Conservation (phyloP, 1,140 invertebrate species). For the Bombus confusus region DNA sequence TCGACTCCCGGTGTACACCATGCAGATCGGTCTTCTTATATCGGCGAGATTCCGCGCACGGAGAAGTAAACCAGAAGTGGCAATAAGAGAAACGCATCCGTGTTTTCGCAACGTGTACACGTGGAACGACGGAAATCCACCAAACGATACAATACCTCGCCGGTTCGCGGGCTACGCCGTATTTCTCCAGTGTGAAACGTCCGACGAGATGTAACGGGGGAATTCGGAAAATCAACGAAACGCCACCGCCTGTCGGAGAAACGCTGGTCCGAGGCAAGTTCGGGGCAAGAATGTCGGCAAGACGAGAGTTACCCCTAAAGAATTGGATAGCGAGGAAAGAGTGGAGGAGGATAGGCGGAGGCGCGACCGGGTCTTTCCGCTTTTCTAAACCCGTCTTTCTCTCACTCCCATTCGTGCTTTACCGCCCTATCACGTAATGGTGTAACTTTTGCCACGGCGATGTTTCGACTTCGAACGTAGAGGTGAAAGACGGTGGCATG, state of each 20-base stretch:
- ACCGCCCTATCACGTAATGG: conserved; percentile 76
- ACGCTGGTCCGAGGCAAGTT: conserved; percentile 17
- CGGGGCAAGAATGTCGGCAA: conserved; percentile 20
- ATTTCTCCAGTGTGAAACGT: not conserved
- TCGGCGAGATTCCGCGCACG: not conserved
- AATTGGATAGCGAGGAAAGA: not conserved
- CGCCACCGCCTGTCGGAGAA: not conserved
- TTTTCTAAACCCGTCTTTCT: conserved; percentile 2
- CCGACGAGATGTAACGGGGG: not conserved
- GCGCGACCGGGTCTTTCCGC: not conserved
- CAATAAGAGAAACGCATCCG: not conserved
- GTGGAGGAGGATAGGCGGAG: not conserved
- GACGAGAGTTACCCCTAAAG: conserved; percentile 27
- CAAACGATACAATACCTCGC: not conserved
- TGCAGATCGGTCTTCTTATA: not conserved
- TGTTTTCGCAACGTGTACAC: not conserved
- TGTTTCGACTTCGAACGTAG: not conserved
- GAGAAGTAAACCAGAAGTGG: not conserved
- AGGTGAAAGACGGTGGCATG: not conserved
- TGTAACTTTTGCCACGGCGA: conserved; percentile 72
- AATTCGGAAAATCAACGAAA: not conserved
- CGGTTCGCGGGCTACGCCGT: not conserved
- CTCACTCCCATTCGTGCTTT: conserved; percentile 57
- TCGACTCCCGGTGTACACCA: not conserved
- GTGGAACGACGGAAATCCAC: not conserved